These are phyloP conservation scores for Paramuricea clavata DNA, from an alignment of 92 coral and sea anemone species.

Conservation along the genomic window DNA sequence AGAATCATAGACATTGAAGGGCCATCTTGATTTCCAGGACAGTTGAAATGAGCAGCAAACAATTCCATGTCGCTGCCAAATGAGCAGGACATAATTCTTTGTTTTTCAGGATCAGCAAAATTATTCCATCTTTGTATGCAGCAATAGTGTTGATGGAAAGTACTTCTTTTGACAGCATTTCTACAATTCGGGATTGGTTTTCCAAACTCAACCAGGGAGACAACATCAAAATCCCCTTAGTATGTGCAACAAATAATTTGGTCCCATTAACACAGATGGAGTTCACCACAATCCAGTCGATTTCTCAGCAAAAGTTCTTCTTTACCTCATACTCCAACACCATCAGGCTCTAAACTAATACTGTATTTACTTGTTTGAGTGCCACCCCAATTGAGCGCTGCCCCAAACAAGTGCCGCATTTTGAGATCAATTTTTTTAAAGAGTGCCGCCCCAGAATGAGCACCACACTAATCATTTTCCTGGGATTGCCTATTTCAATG, in stretches of 20 bases:
- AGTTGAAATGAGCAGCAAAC: conserved; percentile 44
- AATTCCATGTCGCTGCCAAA: conserved; percentile 18
- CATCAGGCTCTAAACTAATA: conserved; percentile 28
- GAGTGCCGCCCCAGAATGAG: too few relatives aligned
- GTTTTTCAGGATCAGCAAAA: conserved; percentile 51
- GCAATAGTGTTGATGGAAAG: conserved; percentile 41
- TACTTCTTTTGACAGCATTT: conserved; percentile 20
- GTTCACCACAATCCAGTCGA: conserved; percentile 52
- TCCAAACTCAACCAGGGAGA: conserved; percentile 26
- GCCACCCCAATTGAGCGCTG: too few relatives aligned
- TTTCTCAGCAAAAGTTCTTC: conserved; percentile 30
- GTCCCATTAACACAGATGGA: conserved; percentile 33
- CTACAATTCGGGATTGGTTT: conserved; percentile 18
- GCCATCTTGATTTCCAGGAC: conserved; percentile 59
- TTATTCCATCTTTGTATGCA: conserved; percentile 47
- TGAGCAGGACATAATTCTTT: conserved; percentile 55
- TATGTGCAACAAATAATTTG: conserved; percentile 21
- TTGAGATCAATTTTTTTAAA: too few relatives aligned
- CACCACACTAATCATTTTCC: too few relatives aligned
- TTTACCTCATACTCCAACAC: conserved; percentile 49
- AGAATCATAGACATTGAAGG: conserved; percentile 12
- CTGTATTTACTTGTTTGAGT: too few relatives aligned
- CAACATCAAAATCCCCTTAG: conserved; percentile 8
- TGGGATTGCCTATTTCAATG: too few relatives aligned
- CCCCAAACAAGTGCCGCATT: too few relatives aligned